Conservation (phyloP, 2,888 invertebrate genomes). For the Hyles lineata region DNA sequence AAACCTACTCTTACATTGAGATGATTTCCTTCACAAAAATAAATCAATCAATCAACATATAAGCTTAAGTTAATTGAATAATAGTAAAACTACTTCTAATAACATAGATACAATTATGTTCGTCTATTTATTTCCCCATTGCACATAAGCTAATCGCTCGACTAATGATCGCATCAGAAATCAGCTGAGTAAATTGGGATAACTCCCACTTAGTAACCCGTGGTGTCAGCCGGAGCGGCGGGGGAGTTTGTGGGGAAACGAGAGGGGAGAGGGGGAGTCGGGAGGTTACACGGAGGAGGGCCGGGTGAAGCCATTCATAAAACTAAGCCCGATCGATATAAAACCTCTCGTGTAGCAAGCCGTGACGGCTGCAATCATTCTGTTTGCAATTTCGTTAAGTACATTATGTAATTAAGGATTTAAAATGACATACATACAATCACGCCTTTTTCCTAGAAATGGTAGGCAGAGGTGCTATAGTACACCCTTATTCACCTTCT, state of each 20-base stretch:
- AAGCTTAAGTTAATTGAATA: no score
- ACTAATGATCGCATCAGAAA: constrained; percentile 62
- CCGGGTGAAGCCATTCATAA: constrained; percentile 75
- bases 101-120: constrained; percentile 17
- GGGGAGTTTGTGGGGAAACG: constrained; percentile 37
- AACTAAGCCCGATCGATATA: constrained; percentile 78
- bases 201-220: constrained; percentile 40
- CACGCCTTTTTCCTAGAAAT: no score
- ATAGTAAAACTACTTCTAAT: no score
- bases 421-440: no score
- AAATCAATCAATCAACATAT: background rate
- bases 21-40: no score
- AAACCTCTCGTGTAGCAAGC: constrained; percentile 58
- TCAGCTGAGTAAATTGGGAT: constrained; percentile 63
- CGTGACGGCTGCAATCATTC: constrained; percentile 46
- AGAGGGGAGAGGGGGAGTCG: constrained; percentile 47
- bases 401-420: background rate
- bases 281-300: constrained; percentile 44
- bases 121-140: constrained; percentile 10
- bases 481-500: no score
- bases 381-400: constrained; percentile 26
- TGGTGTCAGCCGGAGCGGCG: constrained; percentile 44
- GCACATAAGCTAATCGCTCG: constrained; percentile 54
- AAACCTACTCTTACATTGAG: no score
- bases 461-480: no score